Percentiles rank a stretch among this genome's conserved stretches.
phyloP scores from a whole-genome alignment of 2,797 vertebrate genomes.

The Danio choprae region DNA sequence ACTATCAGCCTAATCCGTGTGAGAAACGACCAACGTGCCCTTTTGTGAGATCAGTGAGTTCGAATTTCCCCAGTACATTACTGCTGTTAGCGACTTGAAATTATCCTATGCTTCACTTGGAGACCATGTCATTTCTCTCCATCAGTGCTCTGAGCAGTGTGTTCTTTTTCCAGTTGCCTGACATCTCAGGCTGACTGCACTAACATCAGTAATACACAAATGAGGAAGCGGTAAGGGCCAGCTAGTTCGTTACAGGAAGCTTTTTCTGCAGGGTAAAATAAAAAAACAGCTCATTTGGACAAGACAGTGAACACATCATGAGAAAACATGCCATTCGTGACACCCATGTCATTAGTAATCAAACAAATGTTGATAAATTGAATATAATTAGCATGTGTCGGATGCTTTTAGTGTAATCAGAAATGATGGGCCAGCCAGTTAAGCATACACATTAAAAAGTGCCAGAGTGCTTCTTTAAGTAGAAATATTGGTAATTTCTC shows the following conservation, averaged over 20 bases:
- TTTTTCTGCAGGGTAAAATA: conserved; percentile 56
- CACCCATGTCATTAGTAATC: conserved; percentile 62
- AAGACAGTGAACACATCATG: conserved; percentile 60
- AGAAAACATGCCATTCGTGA: conserved; percentile 58
- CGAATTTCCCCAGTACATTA: conserved; percentile 28
- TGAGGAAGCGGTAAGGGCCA: conserved; percentile 50
- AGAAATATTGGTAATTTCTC: conserved; percentile 54
- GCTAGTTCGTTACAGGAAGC: conserved; percentile 54
- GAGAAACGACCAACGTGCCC: conserved; percentile 26
- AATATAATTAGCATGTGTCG: conserved; percentile 63
- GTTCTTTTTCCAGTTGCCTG: conserved; percentile 47
- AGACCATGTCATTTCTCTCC: conserved; percentile 28
- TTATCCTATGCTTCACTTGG: conserved; percentile 44
- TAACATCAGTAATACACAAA: conserved; percentile 45
- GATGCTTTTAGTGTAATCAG: conserved; percentile 49
- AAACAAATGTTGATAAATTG: conserved; percentile 61
- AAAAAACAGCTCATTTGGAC: conserved; percentile 56
- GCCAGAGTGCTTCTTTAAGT: conserved; percentile 49
- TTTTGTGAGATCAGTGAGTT: conserved; percentile 8
- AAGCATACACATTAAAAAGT: conserved; percentile 54
- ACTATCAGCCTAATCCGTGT: conserved; percentile 14
- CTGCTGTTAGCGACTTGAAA: conserved; percentile 41
- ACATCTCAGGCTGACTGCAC: conserved; percentile 50
- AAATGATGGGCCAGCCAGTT: conserved; percentile 54
- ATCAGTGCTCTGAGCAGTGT: conserved; percentile 42